Evolutionary conservation across 2,797 vertebrate species (phyloP).

Genomic region (Arctocebus calabarensis): DNA sequence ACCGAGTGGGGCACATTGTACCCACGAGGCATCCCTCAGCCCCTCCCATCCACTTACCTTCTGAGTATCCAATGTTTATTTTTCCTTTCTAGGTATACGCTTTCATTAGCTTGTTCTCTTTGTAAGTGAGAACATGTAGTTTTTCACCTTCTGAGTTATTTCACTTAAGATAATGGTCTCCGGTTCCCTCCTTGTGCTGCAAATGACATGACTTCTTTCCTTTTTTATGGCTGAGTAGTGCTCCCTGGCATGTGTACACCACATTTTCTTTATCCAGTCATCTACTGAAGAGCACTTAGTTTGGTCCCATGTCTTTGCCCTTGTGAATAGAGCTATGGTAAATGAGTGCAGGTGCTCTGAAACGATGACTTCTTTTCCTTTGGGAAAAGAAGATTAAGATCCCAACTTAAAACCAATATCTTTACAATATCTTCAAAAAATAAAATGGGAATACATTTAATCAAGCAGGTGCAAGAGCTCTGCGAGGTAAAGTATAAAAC

Average conservation of each 20-base stretch:
- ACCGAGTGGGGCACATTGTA: not conserved
- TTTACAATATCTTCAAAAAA: too few relatives aligned
- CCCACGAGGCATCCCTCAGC: not conserved
- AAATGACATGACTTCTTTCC: not conserved
- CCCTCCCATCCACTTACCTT: too few relatives aligned
- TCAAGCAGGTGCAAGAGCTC: too few relatives aligned
- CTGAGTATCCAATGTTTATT: too few relatives aligned
- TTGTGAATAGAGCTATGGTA: not conserved
- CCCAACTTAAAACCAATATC: too few relatives aligned
- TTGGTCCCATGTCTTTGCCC: not conserved
- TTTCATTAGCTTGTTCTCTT: too few relatives aligned
- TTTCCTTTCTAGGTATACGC: too few relatives aligned
- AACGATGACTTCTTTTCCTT: not conserved
- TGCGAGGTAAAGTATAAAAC: too few relatives aligned
- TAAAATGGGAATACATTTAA: too few relatives aligned
- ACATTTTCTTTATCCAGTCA: not conserved
- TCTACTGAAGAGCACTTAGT: not conserved
- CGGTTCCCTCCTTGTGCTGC: not conserved
- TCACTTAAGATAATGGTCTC: not conserved
- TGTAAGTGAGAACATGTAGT: too few relatives aligned
- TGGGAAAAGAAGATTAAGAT: too few relatives aligned
- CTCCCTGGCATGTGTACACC: not conserved
- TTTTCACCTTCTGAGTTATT: not conserved
- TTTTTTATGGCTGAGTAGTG: not conserved
- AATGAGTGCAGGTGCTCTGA: not conserved